Evolutionary conservation across 2,888 invertebrate genomes (phyloP).

Genomic region (Pollenia griseotomentosa): DNA sequence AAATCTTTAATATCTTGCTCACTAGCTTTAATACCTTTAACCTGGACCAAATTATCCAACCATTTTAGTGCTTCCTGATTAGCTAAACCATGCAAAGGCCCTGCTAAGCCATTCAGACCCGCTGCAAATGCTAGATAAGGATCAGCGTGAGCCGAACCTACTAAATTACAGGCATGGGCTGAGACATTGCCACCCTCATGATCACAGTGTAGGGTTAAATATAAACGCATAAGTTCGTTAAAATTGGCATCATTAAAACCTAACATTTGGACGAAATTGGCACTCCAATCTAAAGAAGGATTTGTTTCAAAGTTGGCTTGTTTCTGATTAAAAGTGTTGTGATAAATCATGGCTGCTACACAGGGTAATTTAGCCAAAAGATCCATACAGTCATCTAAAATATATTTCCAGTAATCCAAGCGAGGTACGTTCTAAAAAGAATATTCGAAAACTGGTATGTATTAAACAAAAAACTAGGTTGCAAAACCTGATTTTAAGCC

Average conservation of each 20-base stretch:
- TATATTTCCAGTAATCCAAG: conserved; percentile 88
- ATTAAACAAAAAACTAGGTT: background rate
- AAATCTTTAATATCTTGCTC: conserved; percentile 93
- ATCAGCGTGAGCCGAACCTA: conserved; percentile 92
- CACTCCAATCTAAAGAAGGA: conserved; percentile 80
- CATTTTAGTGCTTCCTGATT: conserved; percentile 96
- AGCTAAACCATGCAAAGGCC: conserved; percentile 91
- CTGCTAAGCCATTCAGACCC: conserved; percentile 92
- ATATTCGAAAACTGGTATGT: background rate
- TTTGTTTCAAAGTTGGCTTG: conserved; percentile 15
- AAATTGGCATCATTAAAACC: conserved; percentile 72
- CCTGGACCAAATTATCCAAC: conserved; percentile 91
- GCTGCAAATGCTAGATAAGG: conserved; percentile 92
- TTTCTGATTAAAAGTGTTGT: conserved; percentile 84
- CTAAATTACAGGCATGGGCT: conserved; percentile 92
- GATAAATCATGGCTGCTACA: conserved; percentile 87
- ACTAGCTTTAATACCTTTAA: conserved; percentile 89
- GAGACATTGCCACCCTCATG: conserved; percentile 95
- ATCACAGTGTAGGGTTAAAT: conserved; percentile 91
- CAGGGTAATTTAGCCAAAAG: conserved; percentile 92
- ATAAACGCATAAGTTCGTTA: conserved; percentile 87
- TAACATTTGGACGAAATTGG: conserved; percentile 88
- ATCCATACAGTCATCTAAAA: conserved; percentile 92
- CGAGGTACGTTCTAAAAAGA: background rate
- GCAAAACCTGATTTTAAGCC: conserved; percentile 86